Percentiles rank a stretch among this genome's conserved stretches.
Evolutionary conservation across 2,797 vertebrate species (phyloP).

Genomic region (Otolemur crassicaudatus): DNA sequence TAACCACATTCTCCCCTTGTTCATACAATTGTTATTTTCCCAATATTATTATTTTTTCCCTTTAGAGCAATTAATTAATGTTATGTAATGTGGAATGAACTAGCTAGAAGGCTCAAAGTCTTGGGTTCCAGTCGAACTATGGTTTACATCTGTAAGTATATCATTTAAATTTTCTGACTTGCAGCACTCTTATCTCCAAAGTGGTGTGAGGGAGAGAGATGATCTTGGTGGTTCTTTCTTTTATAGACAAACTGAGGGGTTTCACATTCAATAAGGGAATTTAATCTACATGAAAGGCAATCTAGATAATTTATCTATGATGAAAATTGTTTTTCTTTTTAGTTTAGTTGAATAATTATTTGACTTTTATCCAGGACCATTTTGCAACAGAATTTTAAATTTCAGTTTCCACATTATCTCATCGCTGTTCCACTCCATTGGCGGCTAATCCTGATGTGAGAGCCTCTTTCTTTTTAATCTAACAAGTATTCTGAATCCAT

Average conservation of each 20-base stretch:
- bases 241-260: not conserved
- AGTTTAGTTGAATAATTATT: slow-evolving; percentile 32
- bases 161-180: not conserved
- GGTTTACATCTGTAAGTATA: not conserved
- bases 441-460: not conserved
- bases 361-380: slow-evolving; percentile 13
- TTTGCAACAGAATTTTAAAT: slow-evolving; percentile 53
- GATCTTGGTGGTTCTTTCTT: not conserved
- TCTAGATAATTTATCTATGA: slow-evolving; percentile 27
- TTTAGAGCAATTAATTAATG: not conserved
- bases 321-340: slow-evolving; percentile 26
- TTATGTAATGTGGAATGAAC: not conserved
- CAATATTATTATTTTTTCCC: not conserved
- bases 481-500: not conserved
- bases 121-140: not conserved
- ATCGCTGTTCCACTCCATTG: not conserved
- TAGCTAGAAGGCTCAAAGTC: not conserved
- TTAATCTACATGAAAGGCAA: slow-evolving; percentile 57
- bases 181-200: not conserved
- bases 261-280: slow-evolving; percentile 49
- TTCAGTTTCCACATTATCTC: slow-evolving; percentile 31
- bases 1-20: slow-evolving; percentile 9
- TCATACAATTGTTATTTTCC: slow-evolving; percentile 17
- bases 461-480: not conserved
- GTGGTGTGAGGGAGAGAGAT: not conserved